A percentile compares a stretch with the other conserved stretches of the same genome.
phyloP scores from a whole-genome alignment of 2,888 invertebrate genomes.

The Balanococcus diminutus region DNA sequence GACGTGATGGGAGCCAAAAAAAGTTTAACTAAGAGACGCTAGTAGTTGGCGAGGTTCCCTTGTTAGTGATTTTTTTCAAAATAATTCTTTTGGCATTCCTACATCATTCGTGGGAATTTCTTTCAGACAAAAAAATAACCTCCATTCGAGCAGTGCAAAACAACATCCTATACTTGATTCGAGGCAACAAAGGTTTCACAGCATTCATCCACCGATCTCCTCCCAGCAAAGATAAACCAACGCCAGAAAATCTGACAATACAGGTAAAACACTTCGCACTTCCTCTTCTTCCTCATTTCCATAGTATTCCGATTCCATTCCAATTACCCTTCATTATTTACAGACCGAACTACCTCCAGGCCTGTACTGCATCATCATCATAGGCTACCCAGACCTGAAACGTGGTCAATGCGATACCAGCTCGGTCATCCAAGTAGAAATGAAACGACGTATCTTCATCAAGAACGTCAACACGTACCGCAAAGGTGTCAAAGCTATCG shows the following conservation, averaged over 20 bases:
- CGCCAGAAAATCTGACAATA: not conserved
- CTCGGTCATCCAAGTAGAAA: not conserved
- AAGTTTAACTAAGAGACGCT: no score
- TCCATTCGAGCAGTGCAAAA: not conserved
- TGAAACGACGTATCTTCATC: not conserved
- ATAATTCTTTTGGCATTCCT: no score
- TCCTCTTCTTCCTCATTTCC: not conserved
- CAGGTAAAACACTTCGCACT: no score
- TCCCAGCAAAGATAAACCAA: not conserved
- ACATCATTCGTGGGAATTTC: no score
- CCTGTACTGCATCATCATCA: not conserved
- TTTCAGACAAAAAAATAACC: not conserved
- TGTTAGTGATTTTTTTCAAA: no score
- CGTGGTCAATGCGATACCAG: not conserved
- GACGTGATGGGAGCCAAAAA: no score
- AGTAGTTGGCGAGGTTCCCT: no score
- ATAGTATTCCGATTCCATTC: not conserved
- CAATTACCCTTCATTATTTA: not conserved
- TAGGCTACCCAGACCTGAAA: not conserved
- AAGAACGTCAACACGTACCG: not conserved
- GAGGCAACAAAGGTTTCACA: not conserved
- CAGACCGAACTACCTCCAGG: constrained; percentile 8
- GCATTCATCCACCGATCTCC: not conserved
- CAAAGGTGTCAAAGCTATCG: not conserved
- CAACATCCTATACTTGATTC: not conserved